These are phyloP conservation scores for Osedax frankpressi DNA, from an alignment of 2,888 invertebrate species.

Conservation along the genomic window DNA sequence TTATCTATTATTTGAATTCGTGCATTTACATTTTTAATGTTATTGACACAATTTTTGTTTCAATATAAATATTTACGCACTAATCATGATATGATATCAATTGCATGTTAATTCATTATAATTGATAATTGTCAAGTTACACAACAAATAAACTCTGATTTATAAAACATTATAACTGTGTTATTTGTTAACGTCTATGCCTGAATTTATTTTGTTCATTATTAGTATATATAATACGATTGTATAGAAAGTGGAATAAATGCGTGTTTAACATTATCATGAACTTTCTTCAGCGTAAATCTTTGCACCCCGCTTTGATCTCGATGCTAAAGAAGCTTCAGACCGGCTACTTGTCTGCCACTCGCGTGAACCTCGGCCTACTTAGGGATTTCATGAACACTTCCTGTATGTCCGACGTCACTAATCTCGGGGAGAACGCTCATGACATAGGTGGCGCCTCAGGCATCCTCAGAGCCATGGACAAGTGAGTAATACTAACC, in stretches of 20 bases:
- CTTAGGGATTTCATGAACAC: constrained; percentile 88
- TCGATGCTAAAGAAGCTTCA: constrained; percentile 95
- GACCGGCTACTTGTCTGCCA: constrained; percentile 97
- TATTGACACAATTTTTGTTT: no score
- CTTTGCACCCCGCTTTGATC: constrained; percentile 71
- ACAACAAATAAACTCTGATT: no score
- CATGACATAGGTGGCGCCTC: background rate
- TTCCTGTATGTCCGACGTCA: constrained; percentile 89
- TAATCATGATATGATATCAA: no score
- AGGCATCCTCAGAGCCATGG: background rate
- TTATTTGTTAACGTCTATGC: no score
- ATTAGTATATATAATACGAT: no score
- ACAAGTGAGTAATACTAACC: background rate
- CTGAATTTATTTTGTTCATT: no score
- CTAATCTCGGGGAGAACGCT: constrained; percentile 55
- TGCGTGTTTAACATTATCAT: background rate
- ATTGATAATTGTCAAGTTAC: no score
- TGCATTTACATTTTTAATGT: no score
- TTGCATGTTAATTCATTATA: no score
- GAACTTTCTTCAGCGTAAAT: background rate
- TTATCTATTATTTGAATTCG: no score
- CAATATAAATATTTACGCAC: no score
- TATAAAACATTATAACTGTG: no score
- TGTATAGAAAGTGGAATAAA: background rate
- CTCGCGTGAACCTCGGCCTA: constrained; percentile 83